Conservation (phyloP, 2,888 invertebrate genomes). For the Drosophila niveifrons region DNA sequence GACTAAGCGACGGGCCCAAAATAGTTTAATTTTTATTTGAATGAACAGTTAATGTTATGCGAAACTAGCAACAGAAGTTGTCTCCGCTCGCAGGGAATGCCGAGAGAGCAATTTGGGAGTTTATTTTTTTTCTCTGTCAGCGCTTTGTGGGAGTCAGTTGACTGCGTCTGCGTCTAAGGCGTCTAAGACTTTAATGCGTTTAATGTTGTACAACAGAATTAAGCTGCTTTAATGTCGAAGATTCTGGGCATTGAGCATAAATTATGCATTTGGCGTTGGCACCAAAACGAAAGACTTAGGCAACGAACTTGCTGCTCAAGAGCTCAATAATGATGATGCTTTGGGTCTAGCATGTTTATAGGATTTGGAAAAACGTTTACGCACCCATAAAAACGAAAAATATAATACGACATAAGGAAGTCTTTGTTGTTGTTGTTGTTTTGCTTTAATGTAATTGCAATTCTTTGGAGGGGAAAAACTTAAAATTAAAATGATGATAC, state of each 20-base stretch:
- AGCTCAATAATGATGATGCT: slow-evolving; percentile 20
- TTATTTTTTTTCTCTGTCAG: slow-evolving; percentile 42
- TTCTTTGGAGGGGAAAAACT: neutral
- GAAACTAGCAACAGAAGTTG: slow-evolving; percentile 67
- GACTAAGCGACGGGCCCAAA: slow-evolving; percentile 57
- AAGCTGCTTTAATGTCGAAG: slow-evolving; percentile 58
- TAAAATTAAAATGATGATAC: neutral
- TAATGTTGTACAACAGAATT: slow-evolving; percentile 60
- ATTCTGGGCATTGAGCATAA: slow-evolving; percentile 51
- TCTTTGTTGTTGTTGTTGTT: slow-evolving; percentile 8
- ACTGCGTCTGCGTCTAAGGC: slow-evolving; percentile 38
- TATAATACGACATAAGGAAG: neutral
- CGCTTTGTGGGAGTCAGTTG: slow-evolving; percentile 66
- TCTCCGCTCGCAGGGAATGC: slow-evolving; percentile 37
- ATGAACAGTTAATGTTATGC: slow-evolving; percentile 82
- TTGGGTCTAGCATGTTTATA: slow-evolving; percentile 9
- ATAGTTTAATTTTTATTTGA: slow-evolving; percentile 82
- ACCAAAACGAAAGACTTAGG: slow-evolving; percentile 61
- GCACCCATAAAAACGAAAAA: slow-evolving; percentile 7
- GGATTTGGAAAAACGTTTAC: slow-evolving; percentile 3
- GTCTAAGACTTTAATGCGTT: slow-evolving; percentile 61
- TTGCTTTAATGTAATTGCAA: slow-evolving; percentile 15
- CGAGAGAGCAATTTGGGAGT: slow-evolving; percentile 59
- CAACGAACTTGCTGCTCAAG: slow-evolving; percentile 53
- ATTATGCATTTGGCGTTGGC: slow-evolving; percentile 60